phyloP scores from a whole-genome alignment of 2,113 vertebrate genomes.

The Cepphus grylle region DNA sequence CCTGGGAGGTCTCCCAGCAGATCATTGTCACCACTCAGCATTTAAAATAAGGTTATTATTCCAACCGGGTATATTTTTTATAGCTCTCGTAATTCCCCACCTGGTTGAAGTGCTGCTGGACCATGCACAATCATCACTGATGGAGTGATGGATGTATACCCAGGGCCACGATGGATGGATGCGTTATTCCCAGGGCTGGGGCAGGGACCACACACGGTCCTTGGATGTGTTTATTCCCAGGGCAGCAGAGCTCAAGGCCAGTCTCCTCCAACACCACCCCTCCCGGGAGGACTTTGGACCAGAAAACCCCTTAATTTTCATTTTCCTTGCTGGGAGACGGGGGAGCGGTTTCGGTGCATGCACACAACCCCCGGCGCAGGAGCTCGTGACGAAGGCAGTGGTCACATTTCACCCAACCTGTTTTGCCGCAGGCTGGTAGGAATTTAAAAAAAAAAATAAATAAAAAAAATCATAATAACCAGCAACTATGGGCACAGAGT shows the following conservation, averaged over 20 bases:
- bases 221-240: not conserved
- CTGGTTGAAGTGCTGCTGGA: not conserved
- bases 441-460: not conserved
- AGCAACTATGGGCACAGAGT: not conserved
- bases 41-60: not conserved
- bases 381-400: fast-evolving
- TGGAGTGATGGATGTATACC: not conserved
- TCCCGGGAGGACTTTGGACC: not conserved
- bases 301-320: not conserved
- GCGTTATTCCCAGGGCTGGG: not conserved
- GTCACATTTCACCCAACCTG: not conserved
- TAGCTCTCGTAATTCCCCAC: not conserved
- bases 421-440: not conserved
- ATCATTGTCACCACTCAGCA: not conserved
- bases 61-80: not conserved
- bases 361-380: fast-evolving
- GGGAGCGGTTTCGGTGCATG: fast-evolving
- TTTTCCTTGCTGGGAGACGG: fast-evolving
- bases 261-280: not conserved
- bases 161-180: fast-evolving
- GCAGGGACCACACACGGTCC: fast-evolving
- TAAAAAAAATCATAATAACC: not conserved
- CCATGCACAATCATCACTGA: not conserved
- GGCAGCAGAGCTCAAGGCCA: not conserved
- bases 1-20: not conserved